These are phyloP conservation scores for Girardinichthys multiradiatus DNA, from an alignment of 2,113 vertebrate species.

Conservation along the genomic window DNA sequence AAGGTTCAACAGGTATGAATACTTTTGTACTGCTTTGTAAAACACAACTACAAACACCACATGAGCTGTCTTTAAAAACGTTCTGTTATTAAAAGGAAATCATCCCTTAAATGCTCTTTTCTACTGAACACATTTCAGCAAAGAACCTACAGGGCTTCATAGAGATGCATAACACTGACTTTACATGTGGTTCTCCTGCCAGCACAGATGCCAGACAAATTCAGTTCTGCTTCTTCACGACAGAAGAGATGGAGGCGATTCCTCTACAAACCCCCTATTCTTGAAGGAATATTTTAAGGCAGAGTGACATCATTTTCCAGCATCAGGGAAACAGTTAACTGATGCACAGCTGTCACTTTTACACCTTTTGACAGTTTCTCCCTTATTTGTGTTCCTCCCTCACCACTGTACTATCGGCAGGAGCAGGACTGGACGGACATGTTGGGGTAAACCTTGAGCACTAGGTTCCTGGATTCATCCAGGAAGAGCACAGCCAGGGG, in stretches of 20 bases:
- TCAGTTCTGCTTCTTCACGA: conserved; percentile 47
- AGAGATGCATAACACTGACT: conserved; percentile 40
- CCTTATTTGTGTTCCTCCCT: conserved; percentile 16
- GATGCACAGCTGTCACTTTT: conserved; percentile 26
- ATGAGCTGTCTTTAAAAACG: conserved; percentile 35
- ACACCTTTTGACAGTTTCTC: conserved; percentile 29
- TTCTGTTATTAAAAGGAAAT: conserved; percentile 55
- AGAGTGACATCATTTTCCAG: conserved; percentile 46
- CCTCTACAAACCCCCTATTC: conserved; percentile 42
- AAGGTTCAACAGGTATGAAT: background rate
- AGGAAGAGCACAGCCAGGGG: conserved; percentile 91
- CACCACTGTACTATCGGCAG: conserved; percentile 82
- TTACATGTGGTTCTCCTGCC: conserved; percentile 47
- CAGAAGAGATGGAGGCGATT: conserved; percentile 57
- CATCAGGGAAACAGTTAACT: conserved; percentile 45
- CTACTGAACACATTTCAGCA: conserved; percentile 42
- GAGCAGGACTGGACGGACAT: conserved; percentile 95
- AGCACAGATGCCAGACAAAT: conserved; percentile 46
- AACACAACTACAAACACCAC: conserved; percentile 40
- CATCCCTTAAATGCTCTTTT: conserved; percentile 36
- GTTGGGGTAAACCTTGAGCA: conserved; percentile 94
- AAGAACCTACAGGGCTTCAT: conserved; percentile 46
- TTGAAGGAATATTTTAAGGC: conserved; percentile 35
- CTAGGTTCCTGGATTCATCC: conserved; percentile 88
- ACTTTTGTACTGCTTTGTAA: conserved; percentile 14